Evolutionary conservation across 2,113 vertebrate genomes (phyloP).

Genomic region (Antechinus stuartii): DNA sequence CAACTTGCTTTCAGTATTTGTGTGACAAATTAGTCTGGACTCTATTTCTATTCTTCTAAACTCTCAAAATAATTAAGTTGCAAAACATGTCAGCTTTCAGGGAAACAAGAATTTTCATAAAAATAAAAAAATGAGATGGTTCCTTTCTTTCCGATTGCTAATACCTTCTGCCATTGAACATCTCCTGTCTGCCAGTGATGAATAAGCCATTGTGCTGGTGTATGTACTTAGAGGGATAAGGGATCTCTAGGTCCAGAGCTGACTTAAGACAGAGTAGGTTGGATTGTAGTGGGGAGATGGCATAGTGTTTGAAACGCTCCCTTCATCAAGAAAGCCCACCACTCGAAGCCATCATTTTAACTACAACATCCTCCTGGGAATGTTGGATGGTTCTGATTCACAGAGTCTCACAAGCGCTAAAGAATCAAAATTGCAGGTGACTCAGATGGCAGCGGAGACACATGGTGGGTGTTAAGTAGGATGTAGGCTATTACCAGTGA

Average conservation of each 20-base stretch:
- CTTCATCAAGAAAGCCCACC: not conserved
- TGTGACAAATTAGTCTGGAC: not conserved
- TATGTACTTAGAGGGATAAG: not conserved
- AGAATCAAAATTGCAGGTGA: not conserved
- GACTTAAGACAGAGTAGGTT: not conserved
- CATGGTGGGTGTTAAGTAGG: not conserved
- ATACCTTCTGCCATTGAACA: not conserved
- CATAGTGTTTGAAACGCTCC: not conserved
- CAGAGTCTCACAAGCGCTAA: not conserved
- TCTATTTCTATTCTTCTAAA: not conserved
- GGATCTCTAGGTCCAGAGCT: not conserved
- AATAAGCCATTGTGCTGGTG: not conserved
- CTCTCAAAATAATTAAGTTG: not conserved
- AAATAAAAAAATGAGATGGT: not conserved
- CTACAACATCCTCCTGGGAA: not conserved
- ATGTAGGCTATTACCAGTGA: not conserved
- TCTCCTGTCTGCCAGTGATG: not conserved
- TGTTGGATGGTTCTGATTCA: not conserved
- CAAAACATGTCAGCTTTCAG: not conserved
- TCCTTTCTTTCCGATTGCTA: not conserved
- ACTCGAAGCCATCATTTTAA: not conserved
- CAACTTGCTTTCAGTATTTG: not conserved
- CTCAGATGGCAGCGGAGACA: not conserved
- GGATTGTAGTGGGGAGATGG: not conserved
- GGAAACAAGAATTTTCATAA: not conserved